phyloP scores from a whole-genome alignment of 2,797 vertebrate species.

The Takifugu ocellatus region DNA sequence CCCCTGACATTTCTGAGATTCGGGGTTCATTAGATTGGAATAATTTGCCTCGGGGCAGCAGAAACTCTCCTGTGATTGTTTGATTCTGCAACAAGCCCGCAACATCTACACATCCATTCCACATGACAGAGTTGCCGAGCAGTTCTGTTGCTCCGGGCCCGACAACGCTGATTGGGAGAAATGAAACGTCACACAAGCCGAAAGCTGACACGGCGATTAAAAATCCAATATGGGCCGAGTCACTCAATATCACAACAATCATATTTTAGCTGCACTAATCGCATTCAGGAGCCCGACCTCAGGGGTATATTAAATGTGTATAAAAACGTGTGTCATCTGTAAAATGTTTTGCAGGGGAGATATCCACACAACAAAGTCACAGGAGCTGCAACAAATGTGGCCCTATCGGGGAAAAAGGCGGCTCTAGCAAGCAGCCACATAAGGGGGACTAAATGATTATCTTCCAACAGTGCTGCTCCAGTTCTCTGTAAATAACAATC shows the following conservation, averaged over 20 bases:
- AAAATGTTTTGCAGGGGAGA: constrained; percentile 32
- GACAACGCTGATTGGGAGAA: constrained; percentile 20
- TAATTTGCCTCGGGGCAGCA: neutral
- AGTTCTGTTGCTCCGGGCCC: neutral
- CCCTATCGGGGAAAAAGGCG: constrained; percentile 61
- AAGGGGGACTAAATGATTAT: constrained; percentile 71
- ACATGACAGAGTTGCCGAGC: neutral
- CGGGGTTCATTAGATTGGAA: neutral
- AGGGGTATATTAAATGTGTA: constrained; percentile 55
- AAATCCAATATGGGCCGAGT: constrained; percentile 51
- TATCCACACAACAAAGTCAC: constrained; percentile 35
- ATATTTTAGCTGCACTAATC: constrained; percentile 57
- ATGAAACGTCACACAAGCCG: constrained; percentile 15
- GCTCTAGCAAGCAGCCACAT: constrained; percentile 55
- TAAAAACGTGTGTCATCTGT: constrained; percentile 52
- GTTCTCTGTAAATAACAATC: constrained; percentile 60
- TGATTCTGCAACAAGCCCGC: too few species aligned
- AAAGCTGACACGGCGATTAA: constrained; percentile 39
- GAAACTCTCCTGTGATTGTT: constrained; percentile 1
- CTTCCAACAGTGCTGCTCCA: constrained; percentile 58
- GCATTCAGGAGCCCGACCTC: constrained; percentile 57
- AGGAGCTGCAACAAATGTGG: constrained; percentile 45
- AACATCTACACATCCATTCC: too few species aligned
- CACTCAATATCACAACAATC: constrained; percentile 47
- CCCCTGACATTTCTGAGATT: neutral